phyloP scores from a whole-genome alignment of 2,113 vertebrate genomes.

The Lepus timidus region DNA sequence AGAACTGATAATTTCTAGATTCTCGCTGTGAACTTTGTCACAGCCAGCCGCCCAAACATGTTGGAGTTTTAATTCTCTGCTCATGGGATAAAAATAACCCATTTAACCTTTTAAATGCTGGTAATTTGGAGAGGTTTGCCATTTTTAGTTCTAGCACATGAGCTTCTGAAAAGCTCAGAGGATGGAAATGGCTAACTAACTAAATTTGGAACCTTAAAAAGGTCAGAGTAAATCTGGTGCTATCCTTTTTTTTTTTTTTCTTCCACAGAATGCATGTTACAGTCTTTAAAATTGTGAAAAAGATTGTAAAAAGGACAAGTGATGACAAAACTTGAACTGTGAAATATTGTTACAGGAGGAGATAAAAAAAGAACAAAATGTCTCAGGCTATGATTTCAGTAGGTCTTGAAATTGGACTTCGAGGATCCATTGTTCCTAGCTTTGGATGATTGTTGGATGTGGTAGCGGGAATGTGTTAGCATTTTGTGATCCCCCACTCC shows the following conservation, averaged over 20 bases:
- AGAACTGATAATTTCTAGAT: slow-evolving; percentile 50
- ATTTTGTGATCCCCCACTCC: not conserved
- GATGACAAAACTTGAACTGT: slow-evolving; percentile 81
- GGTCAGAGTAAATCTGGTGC: slow-evolving; percentile 81
- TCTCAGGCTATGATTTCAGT: slow-evolving; percentile 72
- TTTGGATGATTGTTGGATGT: not conserved
- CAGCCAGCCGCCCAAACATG: not conserved
- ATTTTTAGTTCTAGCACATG: slow-evolving; percentile 73
- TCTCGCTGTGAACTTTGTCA: slow-evolving; percentile 66
- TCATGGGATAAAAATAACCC: slow-evolving; percentile 73
- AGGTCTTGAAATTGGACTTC: slow-evolving; percentile 72
- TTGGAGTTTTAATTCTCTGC: slow-evolving; percentile 28
- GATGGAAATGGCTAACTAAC: slow-evolving; percentile 83
- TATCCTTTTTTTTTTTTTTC: slow-evolving; percentile 67
- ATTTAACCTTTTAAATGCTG: slow-evolving; percentile 80
- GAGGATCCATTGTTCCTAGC: slow-evolving; percentile 50
- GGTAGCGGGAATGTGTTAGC: not conserved
- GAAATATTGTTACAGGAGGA: slow-evolving; percentile 81
- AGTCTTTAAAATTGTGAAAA: slow-evolving; percentile 78
- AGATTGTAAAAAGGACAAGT: slow-evolving; percentile 80
- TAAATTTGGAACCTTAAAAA: slow-evolving; percentile 84
- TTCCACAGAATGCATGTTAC: slow-evolving; percentile 78
- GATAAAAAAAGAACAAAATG: slow-evolving; percentile 82
- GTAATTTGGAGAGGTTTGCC: slow-evolving; percentile 57
- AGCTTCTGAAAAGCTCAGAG: slow-evolving; percentile 70